These are phyloP conservation scores for Bellardia pandia DNA, from an alignment of 2,888 invertebrate species.

Conservation along the genomic window DNA sequence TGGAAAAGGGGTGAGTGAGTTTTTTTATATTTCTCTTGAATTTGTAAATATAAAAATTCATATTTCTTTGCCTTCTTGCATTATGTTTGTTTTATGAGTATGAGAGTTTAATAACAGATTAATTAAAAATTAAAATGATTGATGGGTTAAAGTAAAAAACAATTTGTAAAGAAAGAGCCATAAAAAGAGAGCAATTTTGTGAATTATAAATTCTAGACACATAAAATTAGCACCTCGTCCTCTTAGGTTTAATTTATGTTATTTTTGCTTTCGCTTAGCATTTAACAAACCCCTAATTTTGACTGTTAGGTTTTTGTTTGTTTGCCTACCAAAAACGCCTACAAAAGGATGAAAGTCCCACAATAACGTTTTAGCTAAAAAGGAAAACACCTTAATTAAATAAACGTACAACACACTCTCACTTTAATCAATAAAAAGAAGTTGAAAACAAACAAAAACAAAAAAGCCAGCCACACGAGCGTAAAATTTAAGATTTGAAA, in stretches of 20 bases:
- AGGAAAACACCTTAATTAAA: slow-evolving; percentile 65
- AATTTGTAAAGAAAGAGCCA: background rate
- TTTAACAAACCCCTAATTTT: slow-evolving; percentile 69
- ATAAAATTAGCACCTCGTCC: slow-evolving; percentile 68
- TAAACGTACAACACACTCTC: slow-evolving; percentile 24
- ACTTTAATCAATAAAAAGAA: slow-evolving; percentile 14
- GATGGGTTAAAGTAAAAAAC: slow-evolving; percentile 42
- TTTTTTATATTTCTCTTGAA: slow-evolving; percentile 9
- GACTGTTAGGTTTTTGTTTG: slow-evolving; percentile 31
- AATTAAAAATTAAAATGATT: slow-evolving; percentile 67
- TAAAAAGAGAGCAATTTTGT: slow-evolving; percentile 24
- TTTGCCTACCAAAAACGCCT: slow-evolving; percentile 68
- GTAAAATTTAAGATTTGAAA: slow-evolving; percentile 45
- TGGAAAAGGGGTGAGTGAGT: slow-evolving; percentile 58
- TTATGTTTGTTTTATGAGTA: slow-evolving; percentile 61
- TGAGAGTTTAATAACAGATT: slow-evolving; percentile 64
- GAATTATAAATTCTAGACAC: slow-evolving; percentile 64
- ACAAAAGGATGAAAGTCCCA: slow-evolving; percentile 59
- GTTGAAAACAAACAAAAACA: background rate
- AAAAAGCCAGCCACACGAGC: slow-evolving; percentile 69
- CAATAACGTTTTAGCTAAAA: slow-evolving; percentile 24
- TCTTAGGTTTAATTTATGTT: slow-evolving; percentile 3
- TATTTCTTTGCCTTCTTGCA: slow-evolving; percentile 22
- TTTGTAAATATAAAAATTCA: slow-evolving; percentile 29
- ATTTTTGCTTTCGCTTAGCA: slow-evolving; percentile 30